Evolutionary conservation across 1,140 invertebrate genomes (phyloP).

Genomic region (Steinernema khuongi): DNA sequence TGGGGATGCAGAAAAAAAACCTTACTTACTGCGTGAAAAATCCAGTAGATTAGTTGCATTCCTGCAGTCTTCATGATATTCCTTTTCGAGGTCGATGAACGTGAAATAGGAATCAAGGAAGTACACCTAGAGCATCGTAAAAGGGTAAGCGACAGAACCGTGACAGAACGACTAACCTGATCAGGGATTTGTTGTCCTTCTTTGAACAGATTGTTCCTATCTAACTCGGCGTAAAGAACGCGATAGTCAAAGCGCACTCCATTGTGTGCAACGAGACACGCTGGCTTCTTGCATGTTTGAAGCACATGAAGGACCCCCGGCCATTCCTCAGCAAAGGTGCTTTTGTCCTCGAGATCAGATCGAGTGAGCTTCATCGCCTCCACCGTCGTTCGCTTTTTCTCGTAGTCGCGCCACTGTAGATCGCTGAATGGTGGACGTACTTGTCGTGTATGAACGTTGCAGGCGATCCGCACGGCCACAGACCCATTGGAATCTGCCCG

Average conservation of each 20-base stretch:
- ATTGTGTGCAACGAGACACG: conserved; percentile 46
- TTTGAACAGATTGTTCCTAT: conserved; percentile 22
- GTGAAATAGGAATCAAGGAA: conserved; percentile 37
- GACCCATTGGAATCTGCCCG: not conserved
- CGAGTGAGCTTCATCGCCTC: not conserved
- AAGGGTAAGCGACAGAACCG: not conserved
- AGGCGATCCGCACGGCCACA: not conserved
- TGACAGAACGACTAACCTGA: not conserved
- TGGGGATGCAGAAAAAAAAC: no score
- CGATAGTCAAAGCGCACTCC: conserved; percentile 43
- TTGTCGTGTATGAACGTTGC: conserved; percentile 33
- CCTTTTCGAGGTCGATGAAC: conserved; percentile 37
- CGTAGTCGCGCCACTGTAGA: conserved; percentile 37
- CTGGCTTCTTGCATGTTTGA: conserved; percentile 33
- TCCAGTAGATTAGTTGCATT: conserved; percentile 21
- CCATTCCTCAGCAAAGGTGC: conserved; percentile 43
- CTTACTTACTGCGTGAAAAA: conserved; percentile 25
- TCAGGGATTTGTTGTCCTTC: conserved; percentile 10
- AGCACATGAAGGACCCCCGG: conserved; percentile 41
- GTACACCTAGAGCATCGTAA: conserved; percentile 25
- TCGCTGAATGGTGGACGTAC: conserved; percentile 38
- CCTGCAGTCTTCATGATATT: conserved; percentile 24
- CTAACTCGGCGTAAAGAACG: conserved; percentile 36
- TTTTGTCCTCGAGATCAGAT: conserved; percentile 33
- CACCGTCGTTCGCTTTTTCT: conserved; percentile 21